These are phyloP conservation scores for Gorsachius goisagi DNA, from an alignment of 2,113 vertebrate species.

Conservation along the genomic window DNA sequence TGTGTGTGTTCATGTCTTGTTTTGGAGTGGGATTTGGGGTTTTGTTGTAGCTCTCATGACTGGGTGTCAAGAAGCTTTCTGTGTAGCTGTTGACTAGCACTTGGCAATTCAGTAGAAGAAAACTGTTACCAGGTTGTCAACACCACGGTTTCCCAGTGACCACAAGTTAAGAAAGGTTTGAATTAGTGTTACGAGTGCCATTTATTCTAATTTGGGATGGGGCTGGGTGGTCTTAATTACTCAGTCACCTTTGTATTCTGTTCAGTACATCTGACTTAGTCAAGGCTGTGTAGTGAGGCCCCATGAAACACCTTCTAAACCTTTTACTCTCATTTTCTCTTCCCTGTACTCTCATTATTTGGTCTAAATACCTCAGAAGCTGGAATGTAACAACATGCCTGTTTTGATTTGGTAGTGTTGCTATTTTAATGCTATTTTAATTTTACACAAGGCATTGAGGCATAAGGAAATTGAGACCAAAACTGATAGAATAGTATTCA, in stretches of 20 bases:
- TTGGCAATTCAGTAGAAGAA: not conserved
- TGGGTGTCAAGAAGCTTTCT: not conserved
- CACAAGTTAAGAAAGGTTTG: not conserved
- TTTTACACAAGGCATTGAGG: not conserved
- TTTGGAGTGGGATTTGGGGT: not conserved
- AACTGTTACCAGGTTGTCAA: not conserved
- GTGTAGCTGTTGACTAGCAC: not conserved
- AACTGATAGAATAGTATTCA: not conserved
- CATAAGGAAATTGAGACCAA: not conserved
- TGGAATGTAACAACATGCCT: not conserved
- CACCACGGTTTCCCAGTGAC: not conserved
- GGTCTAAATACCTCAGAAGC: not conserved
- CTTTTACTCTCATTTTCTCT: not conserved
- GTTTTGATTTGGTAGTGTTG: not conserved
- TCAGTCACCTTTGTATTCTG: not conserved
- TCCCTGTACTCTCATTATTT: fast-evolving
- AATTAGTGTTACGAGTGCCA: not conserved
- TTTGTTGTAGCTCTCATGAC: not conserved
- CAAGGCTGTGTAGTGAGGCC: not conserved
- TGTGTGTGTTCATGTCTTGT: not conserved
- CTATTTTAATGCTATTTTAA: not conserved
- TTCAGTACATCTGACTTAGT: not conserved
- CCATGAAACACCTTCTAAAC: not conserved
- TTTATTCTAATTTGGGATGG: not conserved
- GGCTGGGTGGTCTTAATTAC: not conserved